A percentile compares a stretch with the other conserved stretches of the same genome.
Evolutionary conservation across 2,888 invertebrate species (phyloP).

Genomic region (Mimumesa dahlbomi): DNA sequence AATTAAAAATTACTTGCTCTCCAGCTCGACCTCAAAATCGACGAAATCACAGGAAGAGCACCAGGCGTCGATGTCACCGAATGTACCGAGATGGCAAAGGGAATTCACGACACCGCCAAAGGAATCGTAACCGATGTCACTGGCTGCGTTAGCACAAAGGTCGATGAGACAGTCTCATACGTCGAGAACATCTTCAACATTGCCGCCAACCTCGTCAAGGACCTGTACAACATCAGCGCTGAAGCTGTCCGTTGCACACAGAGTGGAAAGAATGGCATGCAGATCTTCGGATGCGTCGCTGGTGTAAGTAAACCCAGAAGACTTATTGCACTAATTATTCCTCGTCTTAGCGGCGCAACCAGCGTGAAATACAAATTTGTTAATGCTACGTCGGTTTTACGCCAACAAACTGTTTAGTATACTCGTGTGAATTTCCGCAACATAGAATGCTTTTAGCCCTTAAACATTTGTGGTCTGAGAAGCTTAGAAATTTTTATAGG

Average conservation of each 20-base stretch:
- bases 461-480: too few relatives aligned
- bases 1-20: neutral
- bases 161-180: neutral
- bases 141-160: constrained; percentile 6
- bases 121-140: constrained; percentile 11
- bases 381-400: too few relatives aligned
- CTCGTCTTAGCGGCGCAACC: too few relatives aligned
- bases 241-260: too few relatives aligned
- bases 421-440: too few relatives aligned
- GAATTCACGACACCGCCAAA: constrained; percentile 20
- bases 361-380: too few relatives aligned
- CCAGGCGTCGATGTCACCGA: constrained; percentile 34
- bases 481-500: too few relatives aligned
- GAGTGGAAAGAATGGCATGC: neutral
- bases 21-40: constrained; percentile 16
- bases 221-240: neutral
- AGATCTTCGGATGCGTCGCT: neutral
- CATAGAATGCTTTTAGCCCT: too few relatives aligned
- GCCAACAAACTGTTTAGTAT: too few relatives aligned
- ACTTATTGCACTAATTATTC: too few relatives aligned
- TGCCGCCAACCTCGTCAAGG: neutral
- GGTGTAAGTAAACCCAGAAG: neutral
- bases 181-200: neutral
- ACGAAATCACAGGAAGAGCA: constrained; percentile 4
- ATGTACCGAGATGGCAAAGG: constrained; percentile 37